phyloP scores from a whole-genome alignment of 2,113 vertebrate species.

The Cyanistes caeruleus region DNA sequence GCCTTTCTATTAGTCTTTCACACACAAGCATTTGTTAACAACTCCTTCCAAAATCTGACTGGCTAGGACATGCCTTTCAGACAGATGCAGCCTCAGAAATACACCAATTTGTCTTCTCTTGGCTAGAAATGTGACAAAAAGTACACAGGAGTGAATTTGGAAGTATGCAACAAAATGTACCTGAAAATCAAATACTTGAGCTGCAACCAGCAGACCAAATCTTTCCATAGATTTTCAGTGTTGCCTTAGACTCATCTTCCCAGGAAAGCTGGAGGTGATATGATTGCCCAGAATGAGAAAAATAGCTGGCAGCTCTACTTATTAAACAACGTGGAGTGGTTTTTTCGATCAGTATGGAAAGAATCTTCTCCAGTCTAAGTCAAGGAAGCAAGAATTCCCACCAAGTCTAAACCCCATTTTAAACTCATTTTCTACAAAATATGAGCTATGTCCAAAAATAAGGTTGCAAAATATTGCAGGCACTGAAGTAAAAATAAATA shows the following conservation, averaged over 20 bases:
- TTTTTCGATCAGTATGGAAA: neutral
- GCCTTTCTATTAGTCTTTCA: neutral
- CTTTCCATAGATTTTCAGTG: neutral
- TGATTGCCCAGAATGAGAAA: neutral
- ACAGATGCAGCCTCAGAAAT: neutral
- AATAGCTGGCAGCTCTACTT: neutral
- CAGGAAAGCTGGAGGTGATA: neutral
- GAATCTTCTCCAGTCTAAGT: neutral
- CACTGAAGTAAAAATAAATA: neutral
- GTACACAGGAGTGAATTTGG: rapidly evolving
- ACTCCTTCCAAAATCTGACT: neutral
- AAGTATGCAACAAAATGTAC: neutral
- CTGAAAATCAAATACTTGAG: neutral
- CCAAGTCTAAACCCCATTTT: neutral
- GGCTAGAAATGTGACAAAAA: neutral
- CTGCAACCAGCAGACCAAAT: neutral
- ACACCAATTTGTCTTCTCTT: neutral
- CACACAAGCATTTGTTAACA: neutral
- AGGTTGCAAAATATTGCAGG: neutral
- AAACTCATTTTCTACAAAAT: neutral
- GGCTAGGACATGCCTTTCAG: neutral
- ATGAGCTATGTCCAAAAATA: neutral
- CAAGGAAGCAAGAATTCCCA: neutral
- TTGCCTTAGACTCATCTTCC: neutral
- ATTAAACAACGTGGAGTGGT: neutral